Percentiles rank a stretch among this genome's conserved stretches.
These are phyloP conservation scores for Alsophila aescularia DNA, from an alignment of 2,888 invertebrate species.

Conservation along the genomic window DNA sequence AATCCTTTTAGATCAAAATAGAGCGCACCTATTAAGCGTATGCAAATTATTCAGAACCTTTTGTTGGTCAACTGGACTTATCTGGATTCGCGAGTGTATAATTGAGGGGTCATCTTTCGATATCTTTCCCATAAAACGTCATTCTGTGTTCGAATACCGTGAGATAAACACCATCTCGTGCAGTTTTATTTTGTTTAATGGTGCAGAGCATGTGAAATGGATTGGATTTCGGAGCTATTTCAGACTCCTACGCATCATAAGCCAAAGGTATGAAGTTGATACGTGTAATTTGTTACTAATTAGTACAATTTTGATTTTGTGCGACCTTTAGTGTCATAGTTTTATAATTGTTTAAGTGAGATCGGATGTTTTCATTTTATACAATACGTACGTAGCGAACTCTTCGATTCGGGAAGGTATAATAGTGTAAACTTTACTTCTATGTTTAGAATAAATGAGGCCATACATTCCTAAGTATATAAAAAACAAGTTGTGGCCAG, in stretches of 20 bases:
- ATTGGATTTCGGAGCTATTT: conserved; percentile 80
- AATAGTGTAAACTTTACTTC: too few species aligned
- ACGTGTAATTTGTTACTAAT: not conserved
- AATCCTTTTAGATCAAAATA: conserved; percentile 44
- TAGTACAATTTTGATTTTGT: not conserved
- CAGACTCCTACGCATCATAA: conserved; percentile 70
- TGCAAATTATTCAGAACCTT: conserved; percentile 68
- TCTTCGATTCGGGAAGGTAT: too few species aligned
- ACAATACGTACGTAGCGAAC: too few species aligned
- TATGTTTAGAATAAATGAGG: too few species aligned
- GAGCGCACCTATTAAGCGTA: conserved; percentile 48
- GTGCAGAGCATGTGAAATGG: conserved; percentile 54
- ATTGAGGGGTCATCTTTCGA: conserved; percentile 76
- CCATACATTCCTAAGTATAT: too few species aligned
- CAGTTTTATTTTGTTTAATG: conserved; percentile 18
- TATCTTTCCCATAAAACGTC: conserved; percentile 69
- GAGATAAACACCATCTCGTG: conserved; percentile 61
- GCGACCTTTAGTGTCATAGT: not conserved
- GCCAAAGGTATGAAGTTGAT: conserved; percentile 62
- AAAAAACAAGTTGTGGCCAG: too few species aligned
- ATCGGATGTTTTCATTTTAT: too few species aligned
- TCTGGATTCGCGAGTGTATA: conserved; percentile 73
- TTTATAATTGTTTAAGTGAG: too few species aligned
- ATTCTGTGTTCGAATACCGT: conserved; percentile 66
- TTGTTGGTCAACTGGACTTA: conserved; percentile 70